phyloP scores from a whole-genome alignment of 64 coral and sea anemone species.

The Montipora efflorescens region DNA sequence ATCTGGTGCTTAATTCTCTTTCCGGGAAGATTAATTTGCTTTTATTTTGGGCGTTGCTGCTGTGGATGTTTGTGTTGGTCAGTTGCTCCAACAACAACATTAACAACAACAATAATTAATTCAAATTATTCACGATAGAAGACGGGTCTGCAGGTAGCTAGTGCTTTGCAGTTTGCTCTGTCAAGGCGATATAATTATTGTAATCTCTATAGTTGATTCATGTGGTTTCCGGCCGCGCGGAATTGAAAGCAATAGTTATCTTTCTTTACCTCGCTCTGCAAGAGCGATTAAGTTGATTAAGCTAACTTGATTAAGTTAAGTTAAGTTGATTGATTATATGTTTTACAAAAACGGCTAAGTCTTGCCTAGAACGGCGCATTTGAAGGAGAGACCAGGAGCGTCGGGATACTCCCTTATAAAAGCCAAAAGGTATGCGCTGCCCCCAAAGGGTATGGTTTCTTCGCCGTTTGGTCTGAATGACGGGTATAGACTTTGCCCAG shows the following conservation, averaged over 20 bases:
- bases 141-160: background rate
- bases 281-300: background rate
- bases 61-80: background rate
- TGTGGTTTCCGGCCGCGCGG: background rate
- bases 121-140: background rate
- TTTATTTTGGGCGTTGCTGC: background rate
- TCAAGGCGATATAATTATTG: background rate
- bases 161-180: background rate
- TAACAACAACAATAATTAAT: background rate
- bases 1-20: background rate
- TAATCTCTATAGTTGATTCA: background rate
- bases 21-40: slow-evolving; percentile 1
- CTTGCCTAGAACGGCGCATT: background rate
- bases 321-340: background rate
- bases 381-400: background rate
- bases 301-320: background rate
- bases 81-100: background rate
- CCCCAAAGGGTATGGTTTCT: background rate
- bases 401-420: no score
- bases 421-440: no score
- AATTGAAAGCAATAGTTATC: background rate
- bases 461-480: background rate
- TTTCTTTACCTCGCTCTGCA: background rate
- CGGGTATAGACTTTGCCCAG: background rate
- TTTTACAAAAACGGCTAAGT: background rate